phyloP scores from a whole-genome alignment of 2,888 invertebrate genomes.

The Hololepta plana region DNA sequence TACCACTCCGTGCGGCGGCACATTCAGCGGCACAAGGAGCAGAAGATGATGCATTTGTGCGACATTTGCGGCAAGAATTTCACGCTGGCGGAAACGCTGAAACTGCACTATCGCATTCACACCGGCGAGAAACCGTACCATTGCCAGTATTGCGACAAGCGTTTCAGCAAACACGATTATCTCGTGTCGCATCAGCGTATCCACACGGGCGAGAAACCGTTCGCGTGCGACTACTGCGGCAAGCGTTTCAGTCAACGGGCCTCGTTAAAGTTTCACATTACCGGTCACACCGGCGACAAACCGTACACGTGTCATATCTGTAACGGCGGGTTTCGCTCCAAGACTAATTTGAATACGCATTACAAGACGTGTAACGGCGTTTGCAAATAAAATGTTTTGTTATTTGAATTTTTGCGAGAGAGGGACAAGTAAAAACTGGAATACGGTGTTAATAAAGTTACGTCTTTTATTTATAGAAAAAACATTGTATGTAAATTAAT shows the following conservation, averaged over 20 bases:
- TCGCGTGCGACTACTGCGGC: slow-evolving; percentile 15
- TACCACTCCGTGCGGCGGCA: slow-evolving; percentile 6
- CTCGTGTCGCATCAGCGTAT: slow-evolving; percentile 15
- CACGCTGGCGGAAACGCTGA: slow-evolving; percentile 18
- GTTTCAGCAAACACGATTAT: slow-evolving; percentile 15
- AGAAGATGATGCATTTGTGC: no score
- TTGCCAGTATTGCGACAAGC: slow-evolving; percentile 17
- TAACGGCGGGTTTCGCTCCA: slow-evolving; percentile 12
- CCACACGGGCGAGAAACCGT: slow-evolving; percentile 18
- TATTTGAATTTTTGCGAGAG: no score
- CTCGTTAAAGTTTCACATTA: slow-evolving; percentile 13
- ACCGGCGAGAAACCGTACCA: slow-evolving; percentile 17
- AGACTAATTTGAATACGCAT: slow-evolving; percentile 7
- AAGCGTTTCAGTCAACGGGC: slow-evolving; percentile 16
- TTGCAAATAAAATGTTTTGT: no score
- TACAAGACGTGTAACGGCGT: slow-evolving; percentile 5
- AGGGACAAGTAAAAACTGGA: no score
- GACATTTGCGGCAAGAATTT: slow-evolving; percentile 22
- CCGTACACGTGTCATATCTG: slow-evolving; percentile 16
- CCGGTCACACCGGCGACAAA: slow-evolving; percentile 14
- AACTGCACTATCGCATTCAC: slow-evolving; percentile 15
- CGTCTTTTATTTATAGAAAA: no score
- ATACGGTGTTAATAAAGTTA: no score
- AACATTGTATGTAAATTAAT: no score
- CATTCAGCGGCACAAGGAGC: slow-evolving; percentile 7